Base-by-base conservation (phyloP, 2,888 invertebrate species). In the Pseudococcus longispinus region DNA sequence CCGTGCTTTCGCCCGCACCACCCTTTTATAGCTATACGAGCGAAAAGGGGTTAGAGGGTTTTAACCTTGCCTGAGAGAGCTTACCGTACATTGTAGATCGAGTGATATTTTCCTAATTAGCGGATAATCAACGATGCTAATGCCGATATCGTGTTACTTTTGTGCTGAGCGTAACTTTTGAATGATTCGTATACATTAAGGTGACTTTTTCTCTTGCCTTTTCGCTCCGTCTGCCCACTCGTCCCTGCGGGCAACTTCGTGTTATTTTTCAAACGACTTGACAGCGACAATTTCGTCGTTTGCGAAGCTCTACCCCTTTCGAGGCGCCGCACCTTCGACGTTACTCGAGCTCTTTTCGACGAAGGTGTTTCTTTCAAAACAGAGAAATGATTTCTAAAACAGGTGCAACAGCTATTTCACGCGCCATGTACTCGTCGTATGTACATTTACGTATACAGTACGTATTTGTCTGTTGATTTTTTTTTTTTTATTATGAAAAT, bases 111-210 rank as follows among this genome's bases (percentile, higher is more conserved):
- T 37, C 1, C 74, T 74, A 74, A 74, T 74, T 74, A 74, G 74
- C 74, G 74, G 32, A 74, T 74, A 74, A 74, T 74, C 74, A 74
- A 74, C 74, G 74, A 74, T 74, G 74, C 74, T 74, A 74, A 74
- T 74, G 74, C 74, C 74, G 74, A 74, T 74, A 74, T 74, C 74
- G 74, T 74, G 74, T 74, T 74, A 74, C 74, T 29, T 37, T 74
- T 74, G 74, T 29, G 74, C 37, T n/a, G 74, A 26, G 32, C 74
- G 37, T 26, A 26, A 65, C 65, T 65, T 65, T 29, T 74, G 74
- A 74, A 74, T 74, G 74, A 74, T 74, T 74, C 37, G 74, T 32
- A 74, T 74, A 74, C 74, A 74, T 74, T 74, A 37, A 74, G 37
- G 37, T 37, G 74, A 37, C 74, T 74, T 74, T 74, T 37, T 74